Evolutionary conservation across 2,797 vertebrate genomes (phyloP), one percentile per base, ranked within the genome.

Genomic region (Thunnus albacares): DNA sequence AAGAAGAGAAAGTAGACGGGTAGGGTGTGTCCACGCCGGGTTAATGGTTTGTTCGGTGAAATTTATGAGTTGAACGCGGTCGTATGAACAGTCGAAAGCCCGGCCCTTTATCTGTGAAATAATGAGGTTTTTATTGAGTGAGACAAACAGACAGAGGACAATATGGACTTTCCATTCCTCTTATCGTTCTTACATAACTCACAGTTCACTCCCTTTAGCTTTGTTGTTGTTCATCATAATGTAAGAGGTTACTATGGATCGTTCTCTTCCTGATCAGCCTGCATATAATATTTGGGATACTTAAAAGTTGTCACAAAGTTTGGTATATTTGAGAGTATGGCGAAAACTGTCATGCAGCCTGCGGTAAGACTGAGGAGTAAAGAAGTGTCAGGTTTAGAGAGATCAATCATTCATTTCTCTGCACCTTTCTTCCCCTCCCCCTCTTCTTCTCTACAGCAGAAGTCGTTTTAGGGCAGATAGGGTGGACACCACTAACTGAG

Each of bases 1-100:
- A 49, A 58, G 63, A 14, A 18, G 28, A 24, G 47, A 66, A 61
- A 70, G 66, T 13, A n/a, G 77, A 77, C 26, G 15, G 75, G 38
- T 1, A 51, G 67, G 63, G 80, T 26, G 65, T 60, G 85, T 86
- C 80, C 79, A 79, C 24, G 70, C 18, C 55, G 56, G 58, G 75
- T 77, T 87, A 90, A 91, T 89, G 84, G 77, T 91, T 87, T 87
- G 75, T 80, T 86, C 45, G 4, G 13, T 52, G 57, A 43, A 55
- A 41, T 63, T 49, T 35, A 4, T 1, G 62, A 68, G 60, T 30
- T 30, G 8, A 38, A n/a, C 15, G 3, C 63, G 66, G 26, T 9
- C 9, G 12, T 13, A 41, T 3, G 11, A 41, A 41, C 45, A 47
- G 15, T 47, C 5, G 5, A 47, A 18, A 18, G 35, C 5, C n/a